These are phyloP conservation scores for Protosalanx chinensis DNA, from an alignment of 2,797 vertebrate genomes.

Conservation along the genomic window DNA sequence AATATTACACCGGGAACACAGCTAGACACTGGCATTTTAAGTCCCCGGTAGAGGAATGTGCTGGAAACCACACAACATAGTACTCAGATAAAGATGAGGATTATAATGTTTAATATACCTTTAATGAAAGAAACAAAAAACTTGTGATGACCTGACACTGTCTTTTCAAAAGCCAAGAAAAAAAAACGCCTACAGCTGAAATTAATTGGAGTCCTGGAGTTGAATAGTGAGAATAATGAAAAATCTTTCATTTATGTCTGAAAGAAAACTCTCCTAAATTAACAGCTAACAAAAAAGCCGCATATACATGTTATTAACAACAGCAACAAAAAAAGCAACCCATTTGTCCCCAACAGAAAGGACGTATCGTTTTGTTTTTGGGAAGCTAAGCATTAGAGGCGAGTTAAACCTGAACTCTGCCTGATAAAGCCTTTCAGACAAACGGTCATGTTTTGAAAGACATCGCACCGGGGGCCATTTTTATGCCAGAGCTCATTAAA, in stretches of 20 bases:
- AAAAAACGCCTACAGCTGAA: background rate
- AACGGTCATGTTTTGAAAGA: slow-evolving; percentile 6
- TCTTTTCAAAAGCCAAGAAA: background rate
- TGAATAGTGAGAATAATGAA: too few relatives aligned
- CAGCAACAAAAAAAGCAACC: background rate
- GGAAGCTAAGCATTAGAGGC: too few relatives aligned
- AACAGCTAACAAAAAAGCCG: background rate
- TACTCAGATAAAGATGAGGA: background rate
- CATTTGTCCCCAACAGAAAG: background rate
- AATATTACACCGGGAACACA: background rate
- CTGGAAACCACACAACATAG: background rate
- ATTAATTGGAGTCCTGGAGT: too few relatives aligned
- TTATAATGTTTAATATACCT: background rate
- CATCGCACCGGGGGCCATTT: too few relatives aligned
- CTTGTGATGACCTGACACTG: background rate
- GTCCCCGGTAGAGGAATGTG: background rate
- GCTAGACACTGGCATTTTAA: background rate
- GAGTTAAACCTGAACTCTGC: too few relatives aligned
- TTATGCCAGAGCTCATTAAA: too few relatives aligned
- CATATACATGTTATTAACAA: background rate
- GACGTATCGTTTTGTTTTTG: background rate
- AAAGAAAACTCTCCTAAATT: too few relatives aligned
- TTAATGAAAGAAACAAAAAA: slow-evolving; percentile 7
- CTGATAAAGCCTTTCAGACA: background rate
- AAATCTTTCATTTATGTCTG: too few relatives aligned